Evolutionary conservation across 2,797 vertebrate genomes (phyloP), one percentile per base, ranked within the genome.

Genomic region (Pelodytes ibericus): DNA sequence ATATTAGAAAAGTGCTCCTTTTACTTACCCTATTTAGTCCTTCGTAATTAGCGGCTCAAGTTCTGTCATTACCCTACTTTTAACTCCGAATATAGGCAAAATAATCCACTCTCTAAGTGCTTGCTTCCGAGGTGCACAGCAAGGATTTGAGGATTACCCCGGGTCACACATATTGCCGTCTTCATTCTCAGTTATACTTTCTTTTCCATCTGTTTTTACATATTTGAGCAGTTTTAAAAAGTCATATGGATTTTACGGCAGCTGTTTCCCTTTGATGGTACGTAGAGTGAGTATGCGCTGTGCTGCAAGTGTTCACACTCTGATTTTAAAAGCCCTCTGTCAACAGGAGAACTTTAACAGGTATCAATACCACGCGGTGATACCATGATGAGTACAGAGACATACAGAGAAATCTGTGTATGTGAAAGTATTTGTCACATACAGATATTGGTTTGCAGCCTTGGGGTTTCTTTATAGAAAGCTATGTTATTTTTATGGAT

Each of bases 181-280:
- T 47, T 67, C 22, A 64, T 60, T 31, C 59, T 58, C 56, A 29
- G n/a, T 67, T 75, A 67, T 75, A 75, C 68, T 68, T 62, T 67
- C 41, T 47, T 29, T 76, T 41, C 74, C 74, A 69, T 76, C 74
- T 69, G 74, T 76, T 76, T 70, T 76, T 76, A 75, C 74, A 76
- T 76, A 76, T 76, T 61, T 69, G 65, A 69, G 74, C 58, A 62
- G 63, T 76, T 76, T 75, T 60, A 60, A 75, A n/a, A 62, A 75
- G 73, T 69, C 73, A 62, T 63, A 76, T 69, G 47, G 58, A 69
- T 76, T 63, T 76, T 39, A 53, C 29, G n/a, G 74, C 74, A 69
- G 61, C 74, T 76, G 66, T 57, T 61, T 62, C 20, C 4, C 44
- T 53, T 39, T 24, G 39, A 3, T 7, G 30, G 29, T 29, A 26